Conservation (phyloP, 2,888 invertebrate species). For the Drosophila siamana region DNA sequence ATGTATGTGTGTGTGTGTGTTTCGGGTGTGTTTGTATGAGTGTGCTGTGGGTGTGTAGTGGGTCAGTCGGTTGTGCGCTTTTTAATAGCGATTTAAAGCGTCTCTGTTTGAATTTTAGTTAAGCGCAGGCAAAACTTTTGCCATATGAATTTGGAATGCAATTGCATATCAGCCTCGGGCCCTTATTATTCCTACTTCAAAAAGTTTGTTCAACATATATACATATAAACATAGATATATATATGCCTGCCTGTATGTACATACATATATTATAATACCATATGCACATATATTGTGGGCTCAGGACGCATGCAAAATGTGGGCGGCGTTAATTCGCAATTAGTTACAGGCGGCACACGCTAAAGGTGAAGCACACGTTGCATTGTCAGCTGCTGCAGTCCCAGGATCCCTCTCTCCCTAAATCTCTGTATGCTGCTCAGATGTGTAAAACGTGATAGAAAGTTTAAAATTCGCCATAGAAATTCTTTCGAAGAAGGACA, state of each 20-base stretch:
- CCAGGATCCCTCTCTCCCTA: background rate
- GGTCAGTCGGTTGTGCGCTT: conserved; percentile 50
- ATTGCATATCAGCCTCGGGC: conserved; percentile 58
- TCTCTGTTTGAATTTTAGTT: conserved; percentile 58
- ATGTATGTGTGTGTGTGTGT: conserved; percentile 5
- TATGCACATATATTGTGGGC: conserved; percentile 32
- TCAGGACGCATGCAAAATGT: conserved; percentile 11
- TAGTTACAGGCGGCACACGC: conserved; percentile 44
- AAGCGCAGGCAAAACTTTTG: conserved; percentile 55
- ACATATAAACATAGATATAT: conserved; percentile 24
- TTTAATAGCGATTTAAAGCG: conserved; percentile 71
- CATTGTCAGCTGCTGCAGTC: conserved; percentile 37
- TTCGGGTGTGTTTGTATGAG: conserved; percentile 28
- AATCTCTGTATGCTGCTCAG: conserved; percentile 15
- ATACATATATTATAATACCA: conserved; percentile 43
- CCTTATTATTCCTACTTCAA: conserved; percentile 36
- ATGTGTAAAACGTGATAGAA: conserved; percentile 41
- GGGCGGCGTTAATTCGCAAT: conserved; percentile 51
- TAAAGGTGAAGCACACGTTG: conserved; percentile 31
- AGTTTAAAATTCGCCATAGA: conserved; percentile 30
- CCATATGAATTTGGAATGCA: conserved; percentile 69
- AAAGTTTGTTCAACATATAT: conserved; percentile 48
- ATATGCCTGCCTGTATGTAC: no score
- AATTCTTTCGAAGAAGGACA: no score
- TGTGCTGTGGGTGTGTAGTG: conserved; percentile 31